These are phyloP conservation scores for Agelas oroides DNA, from an alignment of 37 sponge, comb jelly and placozoan species.

Conservation along the genomic window DNA sequence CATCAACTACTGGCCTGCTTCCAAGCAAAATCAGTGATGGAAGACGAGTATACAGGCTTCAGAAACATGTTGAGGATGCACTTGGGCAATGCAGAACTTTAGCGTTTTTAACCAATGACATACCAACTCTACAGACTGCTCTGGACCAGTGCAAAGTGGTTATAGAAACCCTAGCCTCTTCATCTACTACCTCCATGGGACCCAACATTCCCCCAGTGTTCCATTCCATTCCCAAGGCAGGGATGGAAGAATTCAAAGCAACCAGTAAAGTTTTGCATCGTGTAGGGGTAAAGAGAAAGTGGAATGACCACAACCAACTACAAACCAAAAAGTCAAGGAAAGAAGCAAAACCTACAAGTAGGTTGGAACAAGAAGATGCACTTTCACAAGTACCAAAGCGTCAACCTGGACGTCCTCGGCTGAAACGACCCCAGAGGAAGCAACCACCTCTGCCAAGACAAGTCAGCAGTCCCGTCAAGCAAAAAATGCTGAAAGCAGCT, in stretches of 20 bases:
- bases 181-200: neutral
- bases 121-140: neutral
- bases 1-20: neutral
- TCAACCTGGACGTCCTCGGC: neutral
- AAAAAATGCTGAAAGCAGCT: neutral
- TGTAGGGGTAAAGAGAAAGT: neutral
- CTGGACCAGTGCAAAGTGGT: neutral
- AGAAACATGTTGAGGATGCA: neutral
- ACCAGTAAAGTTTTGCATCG: neutral
- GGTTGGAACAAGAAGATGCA: no score
- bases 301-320: neutral
- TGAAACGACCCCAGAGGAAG: conserved; percentile 5
- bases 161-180: neutral
- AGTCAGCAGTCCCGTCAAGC: neutral
- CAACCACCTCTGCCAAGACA: conserved; percentile 11
- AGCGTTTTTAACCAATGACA: conserved; percentile 8
- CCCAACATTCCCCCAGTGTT: neutral
- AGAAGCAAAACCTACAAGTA: no score
- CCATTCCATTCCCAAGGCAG: conserved; percentile 12
- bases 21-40: conserved; percentile 1
- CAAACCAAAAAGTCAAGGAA: neutral
- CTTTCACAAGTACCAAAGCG: neutral
- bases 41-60: conserved; percentile 1
- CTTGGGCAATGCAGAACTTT: conserved; percentile 8
- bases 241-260: neutral